Conservation (phyloP, 1,140 invertebrate genomes). For the Sitophilus oryzae region DNA sequence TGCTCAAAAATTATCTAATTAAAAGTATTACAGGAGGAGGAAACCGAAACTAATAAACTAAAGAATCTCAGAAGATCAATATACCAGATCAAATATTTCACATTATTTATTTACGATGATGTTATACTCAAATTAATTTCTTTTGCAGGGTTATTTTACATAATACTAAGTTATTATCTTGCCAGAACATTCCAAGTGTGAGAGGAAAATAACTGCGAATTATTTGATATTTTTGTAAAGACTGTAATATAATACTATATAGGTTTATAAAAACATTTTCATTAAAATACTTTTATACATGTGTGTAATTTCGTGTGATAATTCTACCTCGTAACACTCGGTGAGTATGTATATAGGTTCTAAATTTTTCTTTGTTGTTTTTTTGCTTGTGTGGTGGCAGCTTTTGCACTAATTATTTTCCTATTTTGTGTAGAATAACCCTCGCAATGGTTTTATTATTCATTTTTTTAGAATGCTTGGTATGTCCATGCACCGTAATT, state of each 20-base stretch:
- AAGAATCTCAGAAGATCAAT: not conserved
- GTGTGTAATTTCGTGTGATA: constrained; percentile 9
- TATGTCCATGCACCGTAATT: too few relatives aligned
- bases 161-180: constrained; percentile 23
- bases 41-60: constrained; percentile 3
- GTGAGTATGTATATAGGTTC: constrained; percentile 13
- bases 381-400: constrained; percentile 13
- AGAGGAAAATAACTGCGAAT: constrained; percentile 4
- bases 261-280: not conserved
- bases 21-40: constrained; percentile 14
- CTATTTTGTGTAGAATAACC: constrained; percentile 19
- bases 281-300: constrained; percentile 3
- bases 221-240: not conserved
- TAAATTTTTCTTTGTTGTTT: constrained; percentile 5
- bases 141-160: constrained; percentile 32
- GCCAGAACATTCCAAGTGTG: constrained; percentile 22
- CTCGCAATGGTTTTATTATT: not conserved
- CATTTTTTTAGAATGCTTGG: too few relatives aligned
- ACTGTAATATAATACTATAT: not conserved
- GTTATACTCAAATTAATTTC: constrained; percentile 16
- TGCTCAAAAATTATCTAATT: constrained; percentile 26
- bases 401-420: not conserved
- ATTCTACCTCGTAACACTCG: constrained; percentile 6
- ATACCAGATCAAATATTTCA: not conserved
- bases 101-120: not conserved